These are phyloP conservation scores for Thunnus albacares DNA, from an alignment of 2,797 vertebrate species.

Conservation along the genomic window DNA sequence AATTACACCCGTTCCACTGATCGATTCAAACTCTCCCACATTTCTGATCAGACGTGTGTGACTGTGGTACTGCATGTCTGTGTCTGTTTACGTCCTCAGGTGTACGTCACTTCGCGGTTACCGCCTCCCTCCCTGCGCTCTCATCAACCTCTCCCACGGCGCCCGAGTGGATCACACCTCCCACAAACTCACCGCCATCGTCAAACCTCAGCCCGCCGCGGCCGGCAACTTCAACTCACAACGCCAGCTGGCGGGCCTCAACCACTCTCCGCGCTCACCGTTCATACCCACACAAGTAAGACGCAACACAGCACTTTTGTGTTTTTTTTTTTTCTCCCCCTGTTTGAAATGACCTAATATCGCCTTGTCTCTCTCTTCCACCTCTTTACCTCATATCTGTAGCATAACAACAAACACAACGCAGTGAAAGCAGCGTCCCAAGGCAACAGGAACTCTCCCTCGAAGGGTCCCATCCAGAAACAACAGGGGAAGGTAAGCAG, in stretches of 20 bases:
- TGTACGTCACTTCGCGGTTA: constrained; percentile 91
- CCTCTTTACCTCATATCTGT: constrained; percentile 9
- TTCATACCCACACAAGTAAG: constrained; percentile 94
- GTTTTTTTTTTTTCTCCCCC: rapidly evolving
- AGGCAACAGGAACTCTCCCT: constrained; percentile 84
- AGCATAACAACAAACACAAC: constrained; percentile 88
- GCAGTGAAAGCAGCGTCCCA: constrained; percentile 85
- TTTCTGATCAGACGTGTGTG: not conserved
- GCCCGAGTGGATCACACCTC: constrained; percentile 88
- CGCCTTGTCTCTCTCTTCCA: not conserved
- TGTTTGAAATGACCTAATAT: not conserved
- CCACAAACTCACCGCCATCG: constrained; percentile 93
- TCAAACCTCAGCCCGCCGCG: constrained; percentile 93
- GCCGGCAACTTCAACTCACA: constrained; percentile 74
- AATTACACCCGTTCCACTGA: not conserved
- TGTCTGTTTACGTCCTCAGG: constrained; percentile 73
- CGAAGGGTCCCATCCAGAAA: constrained; percentile 87
- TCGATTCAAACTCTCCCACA: not conserved
- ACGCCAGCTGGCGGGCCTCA: constrained; percentile 88
- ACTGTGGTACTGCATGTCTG: not conserved
- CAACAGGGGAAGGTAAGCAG: constrained; percentile 83
- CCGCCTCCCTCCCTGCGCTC: constrained; percentile 94
- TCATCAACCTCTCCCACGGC: constrained; percentile 96
- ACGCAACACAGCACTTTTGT: not conserved
- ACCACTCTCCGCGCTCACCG: constrained; percentile 94